Base-by-base conservation (phyloP, 1,140 invertebrate genomes). In the Drosophila littoralis region DNA sequence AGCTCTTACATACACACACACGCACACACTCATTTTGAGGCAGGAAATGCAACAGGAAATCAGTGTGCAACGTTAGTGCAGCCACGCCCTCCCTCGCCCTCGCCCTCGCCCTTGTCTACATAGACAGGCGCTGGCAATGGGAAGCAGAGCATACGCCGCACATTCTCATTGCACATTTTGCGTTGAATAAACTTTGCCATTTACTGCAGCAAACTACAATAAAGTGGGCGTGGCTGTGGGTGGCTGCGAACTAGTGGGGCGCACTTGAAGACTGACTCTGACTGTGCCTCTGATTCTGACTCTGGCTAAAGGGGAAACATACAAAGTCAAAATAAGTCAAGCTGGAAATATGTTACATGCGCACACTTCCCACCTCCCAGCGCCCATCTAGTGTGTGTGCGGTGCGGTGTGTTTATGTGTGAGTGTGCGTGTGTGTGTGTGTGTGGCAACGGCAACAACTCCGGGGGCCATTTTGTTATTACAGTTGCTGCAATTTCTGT, bases 251-350 rank as follows among this genome's bases (percentile, higher is more conserved):
- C 48, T 32, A 33, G 33, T 17, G 10, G 46, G 22, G 22, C 35
- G 9, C 15, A 43, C 58, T 60, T 17, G n/a, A 48, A 55, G 13
- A 15, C 36, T 33, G 50, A 33, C 45, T 33, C 33, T 22, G 54
- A 7, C 54, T 48, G 46, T 22, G 45, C 6, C 46, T 45, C 57
- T 35, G 42, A n/a, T 35, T 36, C 45, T 36, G 54, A 57, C 54
- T 61, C 58, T 32, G 42, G 46, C 45, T n/a, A 51, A 60, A 55
- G 33, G 28, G 50, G 52, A 42, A 59, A 54, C 71, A 68, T 45
- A 66, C 64, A 75, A 81, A 86, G 82, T 86, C 82, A 86, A 86
- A 81, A 85, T 86, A 86, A 85, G 82, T 81, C 82, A 85, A 86
- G 82, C 61, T 86, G 72, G 72, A 73, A 76, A 85, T 86, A 78